Evolutionary conservation across 1,140 invertebrate species (phyloP), one percentile per base, ranked within the genome.

Genomic region (Caenorhabditis remanei): DNA sequence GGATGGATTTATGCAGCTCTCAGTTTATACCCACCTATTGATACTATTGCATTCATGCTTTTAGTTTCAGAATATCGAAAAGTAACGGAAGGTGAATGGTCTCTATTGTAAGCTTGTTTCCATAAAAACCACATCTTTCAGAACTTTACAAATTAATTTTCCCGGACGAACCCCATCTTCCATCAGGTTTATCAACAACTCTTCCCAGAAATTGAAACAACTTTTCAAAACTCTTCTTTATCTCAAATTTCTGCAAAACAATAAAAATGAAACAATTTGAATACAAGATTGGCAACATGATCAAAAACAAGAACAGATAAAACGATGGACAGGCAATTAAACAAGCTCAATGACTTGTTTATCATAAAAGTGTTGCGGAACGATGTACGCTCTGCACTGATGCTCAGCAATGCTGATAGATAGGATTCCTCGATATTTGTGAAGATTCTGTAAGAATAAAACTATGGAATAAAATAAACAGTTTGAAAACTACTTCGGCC

Each of bases 1-100:
- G 56, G 56, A n/a, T 61, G 56, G 56, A 61, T 61, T 61, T 61
- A 61, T 61, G 56, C 56, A n/a, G 56, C 56, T 61, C n/a, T 61
- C 16, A 61, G 56, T 61, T 24, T 61, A 21, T 61, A 61, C n/a
- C 56, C 56, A 61, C 19, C 56, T n/a, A 61, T 61, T 61, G 56
- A 61, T n/a, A 61, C 16, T 24, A 16, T 61, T n/a, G 56, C 56
- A 4, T 61, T 61, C n/a, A 61, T 61, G 56, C 9, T 61, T n/a
- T n/a, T 61, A n/a, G n/a, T 61, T 2, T 61, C 56, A 61, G 56
- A 61, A 61, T 61, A 61, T 61, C 56, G 56, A 21, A 24, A 8
- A n/a, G 56, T 61, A 9, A 61, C 56, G 4, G n/a, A 61, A 61
- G 19, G 56, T 61, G 32, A 32, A 32, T 61, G 16, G 56, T n/a